Conservation (phyloP, 2,888 invertebrate genomes). For the Baronia brevicornis region DNA sequence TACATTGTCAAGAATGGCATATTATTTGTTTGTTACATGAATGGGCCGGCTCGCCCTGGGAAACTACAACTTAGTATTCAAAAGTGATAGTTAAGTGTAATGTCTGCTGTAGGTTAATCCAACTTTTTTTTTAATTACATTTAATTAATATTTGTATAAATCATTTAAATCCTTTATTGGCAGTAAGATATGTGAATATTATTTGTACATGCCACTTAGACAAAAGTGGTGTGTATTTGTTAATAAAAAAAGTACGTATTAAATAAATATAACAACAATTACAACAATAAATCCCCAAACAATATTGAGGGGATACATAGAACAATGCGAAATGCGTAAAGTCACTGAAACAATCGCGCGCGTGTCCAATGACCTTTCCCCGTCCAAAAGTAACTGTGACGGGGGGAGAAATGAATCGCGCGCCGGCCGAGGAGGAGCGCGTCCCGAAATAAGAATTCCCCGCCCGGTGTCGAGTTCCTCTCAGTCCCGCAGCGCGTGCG, state of each 20-base stretch:
- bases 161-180: too few relatives aligned
- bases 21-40: too few relatives aligned
- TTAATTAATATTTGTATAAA: too few relatives aligned
- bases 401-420: slow-evolving; percentile 48
- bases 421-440: slow-evolving; percentile 43
- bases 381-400: slow-evolving; percentile 65
- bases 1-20: too few relatives aligned
- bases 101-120: too few relatives aligned
- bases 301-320: background rate
- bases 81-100: too few relatives aligned
- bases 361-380: slow-evolving; percentile 71
- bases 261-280: background rate
- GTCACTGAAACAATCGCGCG: slow-evolving; percentile 37
- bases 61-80: too few relatives aligned
- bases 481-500: slow-evolving; percentile 51
- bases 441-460: slow-evolving; percentile 58
- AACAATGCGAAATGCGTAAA: slow-evolving; percentile 10
- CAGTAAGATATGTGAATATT: too few relatives aligned
- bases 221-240: too few relatives aligned
- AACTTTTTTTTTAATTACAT: too few relatives aligned
- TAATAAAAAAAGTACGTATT: background rate
- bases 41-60: too few relatives aligned
- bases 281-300: background rate
- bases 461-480: slow-evolving; percentile 60
- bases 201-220: too few relatives aligned